A percentile compares a stretch with the other conserved stretches of the same genome.
Conservation (phyloP, 1,140 invertebrate genomes). For the Drosophila simulans region DNA sequence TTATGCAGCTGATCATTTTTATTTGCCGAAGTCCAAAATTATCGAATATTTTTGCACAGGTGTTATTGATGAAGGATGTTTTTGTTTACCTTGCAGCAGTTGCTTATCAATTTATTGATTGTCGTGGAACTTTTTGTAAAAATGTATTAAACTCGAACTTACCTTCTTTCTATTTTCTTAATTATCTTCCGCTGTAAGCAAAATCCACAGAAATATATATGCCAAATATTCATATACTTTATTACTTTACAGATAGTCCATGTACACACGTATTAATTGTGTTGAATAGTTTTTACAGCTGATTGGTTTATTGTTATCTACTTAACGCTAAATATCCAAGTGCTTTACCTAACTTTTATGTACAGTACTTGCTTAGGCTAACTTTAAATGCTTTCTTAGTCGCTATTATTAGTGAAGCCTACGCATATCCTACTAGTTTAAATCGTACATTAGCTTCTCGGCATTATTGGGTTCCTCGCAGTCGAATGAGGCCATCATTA, state of each 20-base stretch:
- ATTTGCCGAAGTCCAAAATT: background rate
- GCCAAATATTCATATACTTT: slow-evolving; percentile 34
- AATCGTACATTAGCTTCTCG: slow-evolving; percentile 82
- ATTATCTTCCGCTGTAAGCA: too few species aligned
- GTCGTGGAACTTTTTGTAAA: background rate
- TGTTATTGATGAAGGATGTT: background rate
- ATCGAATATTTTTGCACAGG: background rate
- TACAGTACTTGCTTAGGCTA: slow-evolving; percentile 22
- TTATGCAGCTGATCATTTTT: background rate
- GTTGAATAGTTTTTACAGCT: slow-evolving; percentile 18
- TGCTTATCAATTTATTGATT: background rate
- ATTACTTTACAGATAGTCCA: slow-evolving; percentile 23
- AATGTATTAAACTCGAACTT: background rate
- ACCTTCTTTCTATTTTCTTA: too few species aligned
- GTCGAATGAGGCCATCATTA: slow-evolving; percentile 83
- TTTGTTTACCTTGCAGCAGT: background rate
- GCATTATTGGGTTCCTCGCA: slow-evolving; percentile 83
- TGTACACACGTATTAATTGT: slow-evolving; percentile 12
- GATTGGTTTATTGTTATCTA: slow-evolving; percentile 25
- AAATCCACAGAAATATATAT: slow-evolving; percentile 2
- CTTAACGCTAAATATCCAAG: slow-evolving; percentile 17
- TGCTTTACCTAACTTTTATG: slow-evolving; percentile 24
- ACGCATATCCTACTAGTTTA: slow-evolving; percentile 54
- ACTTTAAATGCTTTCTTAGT: slow-evolving; percentile 46
- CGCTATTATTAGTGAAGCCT: slow-evolving; percentile 8